Conservation (phyloP, 1,140 invertebrate species). For the Drosophila subobscura region DNA sequence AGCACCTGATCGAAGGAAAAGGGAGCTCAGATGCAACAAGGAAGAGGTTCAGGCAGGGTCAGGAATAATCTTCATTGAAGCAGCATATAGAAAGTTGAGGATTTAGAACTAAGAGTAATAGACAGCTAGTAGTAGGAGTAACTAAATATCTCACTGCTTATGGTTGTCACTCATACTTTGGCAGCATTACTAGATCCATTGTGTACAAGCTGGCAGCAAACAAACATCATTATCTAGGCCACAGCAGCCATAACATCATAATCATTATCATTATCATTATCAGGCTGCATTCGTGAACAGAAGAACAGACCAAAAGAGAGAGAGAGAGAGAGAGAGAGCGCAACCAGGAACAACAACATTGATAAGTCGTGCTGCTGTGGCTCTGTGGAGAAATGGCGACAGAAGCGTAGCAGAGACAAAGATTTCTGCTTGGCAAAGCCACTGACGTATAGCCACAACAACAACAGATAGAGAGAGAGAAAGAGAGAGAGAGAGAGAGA, state of each 20-base stretch:
- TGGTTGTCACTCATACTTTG: background rate
- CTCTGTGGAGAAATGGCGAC: conserved; percentile 36
- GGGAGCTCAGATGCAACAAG: too few species aligned
- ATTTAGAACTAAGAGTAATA: too few species aligned
- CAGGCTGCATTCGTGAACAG: conserved; percentile 65
- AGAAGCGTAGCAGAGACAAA: conserved; percentile 53
- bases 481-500: background rate
- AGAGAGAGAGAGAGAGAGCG: conserved; percentile 14
- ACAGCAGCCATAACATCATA: conserved; percentile 35
- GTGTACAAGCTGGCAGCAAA: conserved; percentile 40
- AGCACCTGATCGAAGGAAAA: too few species aligned
- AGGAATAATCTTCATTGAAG: too few species aligned
- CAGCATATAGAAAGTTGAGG: too few species aligned
- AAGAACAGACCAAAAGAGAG: conserved; percentile 9
- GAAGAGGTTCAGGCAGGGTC: too few species aligned
- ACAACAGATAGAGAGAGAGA: conserved; percentile 30
- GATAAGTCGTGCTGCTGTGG: conserved; percentile 64
- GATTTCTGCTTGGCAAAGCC: conserved; percentile 51
- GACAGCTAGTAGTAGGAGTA: too few species aligned
- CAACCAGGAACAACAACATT: conserved; percentile 36
- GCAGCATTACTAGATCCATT: conserved; percentile 29
- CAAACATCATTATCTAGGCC: conserved; percentile 66
- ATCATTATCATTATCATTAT: conserved; percentile 69
- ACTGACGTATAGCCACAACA: conserved; percentile 55
- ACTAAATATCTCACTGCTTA: conserved; percentile 11